Percentiles rank a stretch among this genome's conserved stretches.
Conservation (phyloP, 1,140 invertebrate genomes). For the Arion vulgaris region DNA sequence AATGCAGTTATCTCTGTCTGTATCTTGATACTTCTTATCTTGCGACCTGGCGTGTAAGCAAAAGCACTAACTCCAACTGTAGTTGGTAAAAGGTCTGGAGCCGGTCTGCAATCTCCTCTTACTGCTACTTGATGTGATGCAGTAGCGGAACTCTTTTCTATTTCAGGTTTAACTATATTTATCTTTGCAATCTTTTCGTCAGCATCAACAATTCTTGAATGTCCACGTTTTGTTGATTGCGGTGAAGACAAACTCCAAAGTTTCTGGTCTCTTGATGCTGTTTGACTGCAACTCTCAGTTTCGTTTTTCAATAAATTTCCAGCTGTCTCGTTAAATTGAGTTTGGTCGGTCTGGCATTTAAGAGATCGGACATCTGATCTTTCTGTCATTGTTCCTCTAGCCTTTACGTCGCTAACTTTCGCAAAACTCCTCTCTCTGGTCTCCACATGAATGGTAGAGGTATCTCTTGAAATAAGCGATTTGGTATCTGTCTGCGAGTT, state of each 20-base stretch:
- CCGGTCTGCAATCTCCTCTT: background rate
- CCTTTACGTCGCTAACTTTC: conserved; percentile 25
- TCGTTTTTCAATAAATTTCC: background rate
- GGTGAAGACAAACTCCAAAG: background rate
- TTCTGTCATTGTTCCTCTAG: conserved; percentile 48
- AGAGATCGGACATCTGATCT: conserved; percentile 31
- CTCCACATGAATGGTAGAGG: background rate
- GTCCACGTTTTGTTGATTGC: background rate
- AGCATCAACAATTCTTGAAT: background rate
- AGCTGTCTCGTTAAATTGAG: background rate
- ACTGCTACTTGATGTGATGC: background rate
- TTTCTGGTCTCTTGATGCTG: background rate
- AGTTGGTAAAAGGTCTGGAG: conserved; percentile 38
- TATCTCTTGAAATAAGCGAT: conserved; percentile 20
- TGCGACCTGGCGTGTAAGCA: conserved; percentile 27
- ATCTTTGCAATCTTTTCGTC: background rate
- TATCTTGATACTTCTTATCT: conserved; percentile 61
- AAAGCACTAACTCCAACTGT: background rate
- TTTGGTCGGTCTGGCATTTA: conserved; percentile 46
- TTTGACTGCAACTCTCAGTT: background rate
- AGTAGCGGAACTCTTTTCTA: background rate
- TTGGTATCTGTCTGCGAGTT: conserved; percentile 21
- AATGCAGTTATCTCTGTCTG: conserved; percentile 59
- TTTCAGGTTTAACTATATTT: background rate
- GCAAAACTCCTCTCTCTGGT: conserved; percentile 10